Evolutionary conservation across 2,888 invertebrate genomes (phyloP), one percentile per base, ranked within the genome.

Genomic region (Himalopsyche tibetana): DNA sequence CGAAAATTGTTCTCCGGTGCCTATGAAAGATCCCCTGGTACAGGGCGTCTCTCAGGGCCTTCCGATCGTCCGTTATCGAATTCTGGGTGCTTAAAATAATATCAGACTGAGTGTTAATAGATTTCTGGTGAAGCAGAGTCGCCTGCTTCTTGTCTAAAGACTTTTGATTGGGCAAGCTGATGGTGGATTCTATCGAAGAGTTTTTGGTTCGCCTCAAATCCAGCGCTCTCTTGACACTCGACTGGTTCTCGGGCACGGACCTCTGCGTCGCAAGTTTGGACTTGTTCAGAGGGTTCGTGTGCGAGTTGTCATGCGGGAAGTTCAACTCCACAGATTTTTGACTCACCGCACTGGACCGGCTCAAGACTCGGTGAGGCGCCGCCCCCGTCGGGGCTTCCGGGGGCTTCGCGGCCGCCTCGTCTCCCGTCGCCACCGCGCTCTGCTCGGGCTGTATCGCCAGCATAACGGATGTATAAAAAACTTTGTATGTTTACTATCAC

Each of bases 11-110:
- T 90, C 96, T 93, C 89, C 96, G 93, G 92, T 96, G 96, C 89
- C 96, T 94, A 92, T 96, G 96, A 91, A 96, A 95, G 90, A 96
- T 96, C 91, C 96, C 96, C 92, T 96, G 95, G 91, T 96, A 96
- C 89, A 96, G 92, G 88, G 96, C 96, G 91, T 96, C 96, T 89
- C 96, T 93, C 88, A 95, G 90, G 82, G 96, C 95, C 91, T 96
- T 96, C 89, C 96, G 92, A 91, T 95, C 94, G 89, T 95, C 95
- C 8, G 92, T 90, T 88, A 92, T 93, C 40, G 93, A 92, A 82
- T 92, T 91, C 90, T 92, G 93, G 79, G 93, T 92, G 88, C 91
- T 92, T 88, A 93, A 89, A 81, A 95, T 94, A 88, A 93, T 91
- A 89, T 95, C 95, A 80, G 94, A 94, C 89, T 94, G 94, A 74